Base-by-base conservation (phyloP, 2,113 vertebrate species). In the Brachyhypopomus occidentalis region DNA sequence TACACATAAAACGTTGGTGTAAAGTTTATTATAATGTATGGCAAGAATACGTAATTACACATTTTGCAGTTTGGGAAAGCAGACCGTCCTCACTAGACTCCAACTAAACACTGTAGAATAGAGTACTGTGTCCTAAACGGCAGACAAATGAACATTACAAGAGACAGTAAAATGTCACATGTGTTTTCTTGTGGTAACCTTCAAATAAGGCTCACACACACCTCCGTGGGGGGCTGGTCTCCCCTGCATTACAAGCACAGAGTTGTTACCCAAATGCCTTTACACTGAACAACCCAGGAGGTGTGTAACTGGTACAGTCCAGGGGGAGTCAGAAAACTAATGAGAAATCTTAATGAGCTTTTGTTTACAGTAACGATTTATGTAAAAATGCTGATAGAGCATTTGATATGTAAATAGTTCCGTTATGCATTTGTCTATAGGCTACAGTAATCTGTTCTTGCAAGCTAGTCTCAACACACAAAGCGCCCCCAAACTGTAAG, bases 41-140 rank as follows among this genome's bases (percentile, higher is more conserved):
- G 9, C 25, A 9, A 5, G 11, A 38, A 12, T 3, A 75, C 38
- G 41, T 78, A 25, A 56, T 38, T 52, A 59, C 48, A 48, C 23
- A 11, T 14, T 27, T 23, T 64, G 14, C 45, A 67, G n/a, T 16
- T 23, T 34, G 16, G 34, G 9, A 48, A 27, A 20, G 20, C 48
- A 36, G 30, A 41, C 27, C 22, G 23, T 27, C 71, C 25, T 58
- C 19, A 70, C 20, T 22, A 23, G 41, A 60, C 14, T 45, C 20
- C 36, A 38, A 3, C 12, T 4, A 71, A 79, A 79, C 45, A 72
- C 77, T 71, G 27, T 58, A 64, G 41, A 59, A 25, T 22, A 12
- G 8, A 79, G 71, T 30, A 72, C 77, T 62, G 77, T 22, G 27
- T 17, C 30, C 20, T 27, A 38, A 1, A 38, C 34, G 12, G 27